A percentile compares a stretch with the other conserved stretches of the same genome.
Evolutionary conservation across 2,113 vertebrate species (phyloP).

Genomic region (Python bivittatus): DNA sequence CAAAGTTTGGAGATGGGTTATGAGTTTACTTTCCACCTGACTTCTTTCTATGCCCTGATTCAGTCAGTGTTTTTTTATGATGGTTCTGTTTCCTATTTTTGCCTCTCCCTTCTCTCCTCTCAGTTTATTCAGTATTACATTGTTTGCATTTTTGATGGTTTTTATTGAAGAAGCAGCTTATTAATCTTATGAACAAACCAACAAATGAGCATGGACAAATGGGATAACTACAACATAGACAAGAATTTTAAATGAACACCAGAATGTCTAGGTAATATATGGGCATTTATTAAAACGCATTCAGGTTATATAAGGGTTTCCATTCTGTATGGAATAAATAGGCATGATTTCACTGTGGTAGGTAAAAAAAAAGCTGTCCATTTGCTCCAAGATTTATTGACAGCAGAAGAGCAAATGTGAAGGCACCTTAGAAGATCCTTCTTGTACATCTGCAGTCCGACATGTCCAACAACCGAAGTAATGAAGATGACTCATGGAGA

Average conservation of each 20-base stretch:
- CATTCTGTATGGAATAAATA: neutral
- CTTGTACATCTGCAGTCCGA: neutral
- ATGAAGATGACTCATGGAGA: neutral
- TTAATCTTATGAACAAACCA: neutral
- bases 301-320: neutral
- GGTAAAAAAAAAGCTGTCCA: neutral
- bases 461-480: neutral
- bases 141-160: neutral
- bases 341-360: neutral
- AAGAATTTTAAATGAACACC: neutral
- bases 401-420: neutral
- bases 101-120: neutral
- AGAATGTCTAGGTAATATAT: neutral
- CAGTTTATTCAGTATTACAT: neutral
- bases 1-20: neutral
- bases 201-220: neutral
- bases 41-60: neutral
- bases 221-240: neutral
- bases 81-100: neutral
- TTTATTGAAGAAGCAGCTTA: neutral
- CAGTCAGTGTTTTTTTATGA: neutral
- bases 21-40: neutral
- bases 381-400: neutral
- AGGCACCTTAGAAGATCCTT: neutral
- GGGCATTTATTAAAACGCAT: neutral